phyloP scores from a whole-genome alignment of 1,140 invertebrate species.

The Latrodectus geometricus region DNA sequence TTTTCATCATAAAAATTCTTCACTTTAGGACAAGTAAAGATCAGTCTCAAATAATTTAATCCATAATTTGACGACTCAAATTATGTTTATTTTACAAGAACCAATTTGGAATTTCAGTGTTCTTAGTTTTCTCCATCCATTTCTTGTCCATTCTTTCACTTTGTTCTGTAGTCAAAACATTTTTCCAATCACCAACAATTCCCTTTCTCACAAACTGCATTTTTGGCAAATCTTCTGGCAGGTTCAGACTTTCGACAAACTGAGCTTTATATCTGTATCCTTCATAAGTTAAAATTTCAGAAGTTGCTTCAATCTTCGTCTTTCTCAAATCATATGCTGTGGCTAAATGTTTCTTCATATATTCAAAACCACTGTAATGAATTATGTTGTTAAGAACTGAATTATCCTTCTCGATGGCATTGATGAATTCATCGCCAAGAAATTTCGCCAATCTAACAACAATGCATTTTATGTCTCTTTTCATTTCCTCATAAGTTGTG shows the following conservation, averaged over 20 bases:
- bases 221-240: not conserved
- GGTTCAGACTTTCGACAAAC: not conserved
- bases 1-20: too few relatives aligned
- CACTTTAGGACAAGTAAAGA: too few relatives aligned
- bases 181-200: constrained; percentile 70
- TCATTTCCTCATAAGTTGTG: constrained; percentile 65
- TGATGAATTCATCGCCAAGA: constrained; percentile 50
- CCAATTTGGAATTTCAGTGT: not conserved
- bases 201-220: constrained; percentile 66
- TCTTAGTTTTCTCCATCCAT: constrained; percentile 30
- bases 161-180: constrained; percentile 69
- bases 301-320: not conserved
- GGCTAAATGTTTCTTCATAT: constrained; percentile 24
- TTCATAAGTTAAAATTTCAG: not conserved
- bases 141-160: constrained; percentile 67
- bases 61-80: too few relatives aligned
- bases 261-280: too few relatives aligned
- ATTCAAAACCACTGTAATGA: constrained; percentile 32
- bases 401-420: constrained; percentile 51
- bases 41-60: too few relatives aligned
- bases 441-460: constrained; percentile 57
- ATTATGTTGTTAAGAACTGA: constrained; percentile 24
- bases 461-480: constrained; percentile 19
- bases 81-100: too few relatives aligned
- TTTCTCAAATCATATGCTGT: not conserved